These are phyloP conservation scores for Drosophila mayri DNA, from an alignment of 1,140 invertebrate species.

Conservation along the genomic window DNA sequence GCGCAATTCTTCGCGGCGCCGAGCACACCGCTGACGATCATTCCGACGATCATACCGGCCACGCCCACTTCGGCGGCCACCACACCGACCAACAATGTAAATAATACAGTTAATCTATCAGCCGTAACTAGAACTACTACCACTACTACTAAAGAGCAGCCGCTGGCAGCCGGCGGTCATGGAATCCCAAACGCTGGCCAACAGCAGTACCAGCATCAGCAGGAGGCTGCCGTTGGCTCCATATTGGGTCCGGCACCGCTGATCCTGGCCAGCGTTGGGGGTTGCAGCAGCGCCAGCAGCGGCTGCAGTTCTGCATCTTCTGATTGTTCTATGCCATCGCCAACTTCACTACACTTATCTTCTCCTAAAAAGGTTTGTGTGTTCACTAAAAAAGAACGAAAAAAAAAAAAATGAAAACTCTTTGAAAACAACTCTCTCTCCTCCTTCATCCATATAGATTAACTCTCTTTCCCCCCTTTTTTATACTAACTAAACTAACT, in stretches of 20 bases:
- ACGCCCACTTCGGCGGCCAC: conserved; percentile 76
- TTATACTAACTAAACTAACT: conserved; percentile 36
- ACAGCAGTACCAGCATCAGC: not conserved
- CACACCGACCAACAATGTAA: conserved; percentile 81
- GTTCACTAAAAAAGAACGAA: conserved; percentile 69
- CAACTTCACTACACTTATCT: conserved; percentile 85
- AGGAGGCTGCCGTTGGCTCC: conserved; percentile 20
- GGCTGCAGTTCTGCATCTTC: conserved; percentile 84
- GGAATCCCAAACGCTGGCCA: conserved; percentile 32
- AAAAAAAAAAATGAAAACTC: conserved; percentile 36
- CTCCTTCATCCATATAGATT: conserved; percentile 46
- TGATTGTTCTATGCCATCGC: conserved; percentile 85
- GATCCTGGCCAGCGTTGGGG: conserved; percentile 35
- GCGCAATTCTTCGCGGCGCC: conserved; percentile 73
- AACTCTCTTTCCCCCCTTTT: conserved; percentile 15
- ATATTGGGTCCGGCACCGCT: conserved; percentile 46
- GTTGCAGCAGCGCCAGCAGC: conserved; percentile 77
- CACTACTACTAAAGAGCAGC: conserved; percentile 79
- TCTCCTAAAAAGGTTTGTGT: conserved; percentile 85
- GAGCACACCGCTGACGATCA: conserved; percentile 76
- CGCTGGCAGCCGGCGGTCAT: conserved; percentile 54
- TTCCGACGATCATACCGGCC: conserved; percentile 72
- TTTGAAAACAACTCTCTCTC: conserved; percentile 53
- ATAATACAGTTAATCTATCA: conserved; percentile 84
- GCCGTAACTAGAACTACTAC: conserved; percentile 83